phyloP scores from a whole-genome alignment of 2,888 invertebrate genomes.

The Bedellia somnulentella region DNA sequence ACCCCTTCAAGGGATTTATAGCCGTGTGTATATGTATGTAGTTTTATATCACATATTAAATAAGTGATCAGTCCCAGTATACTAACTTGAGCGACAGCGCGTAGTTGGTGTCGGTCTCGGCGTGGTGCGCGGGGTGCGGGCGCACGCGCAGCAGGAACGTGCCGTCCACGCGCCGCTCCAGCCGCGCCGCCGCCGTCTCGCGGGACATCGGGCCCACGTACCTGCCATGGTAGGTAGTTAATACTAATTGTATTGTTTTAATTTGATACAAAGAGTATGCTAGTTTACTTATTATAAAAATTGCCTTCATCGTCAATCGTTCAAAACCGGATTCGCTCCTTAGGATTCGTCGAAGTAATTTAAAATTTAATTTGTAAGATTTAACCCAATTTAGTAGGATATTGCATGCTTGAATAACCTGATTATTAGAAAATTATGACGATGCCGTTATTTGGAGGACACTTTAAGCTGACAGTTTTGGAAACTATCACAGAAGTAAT shows the following conservation, averaged over 20 bases:
- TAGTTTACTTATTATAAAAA: neutral
- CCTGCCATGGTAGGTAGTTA: conserved; percentile 46
- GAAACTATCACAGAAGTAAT: too few relatives aligned
- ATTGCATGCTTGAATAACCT: too few relatives aligned
- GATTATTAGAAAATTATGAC: too few relatives aligned
- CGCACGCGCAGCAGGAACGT: conserved; percentile 84
- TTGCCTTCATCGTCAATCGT: neutral
- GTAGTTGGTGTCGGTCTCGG: conserved; percentile 68
- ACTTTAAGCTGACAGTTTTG: too few relatives aligned
- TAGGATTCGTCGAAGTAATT: neutral
- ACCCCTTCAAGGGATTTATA: too few relatives aligned
- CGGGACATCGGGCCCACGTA: conserved; percentile 89
- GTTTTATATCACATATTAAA: too few relatives aligned
- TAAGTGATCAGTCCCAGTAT: too few relatives aligned
- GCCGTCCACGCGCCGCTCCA: conserved; percentile 79
- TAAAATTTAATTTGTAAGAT: too few relatives aligned
- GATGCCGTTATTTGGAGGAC: too few relatives aligned
- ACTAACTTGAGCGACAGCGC: conserved; percentile 83
- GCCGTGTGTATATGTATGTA: too few relatives aligned
- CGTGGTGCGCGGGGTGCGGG: conserved; percentile 55
- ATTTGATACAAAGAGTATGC: too few relatives aligned
- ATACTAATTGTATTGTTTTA: neutral
- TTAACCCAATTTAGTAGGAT: too few relatives aligned
- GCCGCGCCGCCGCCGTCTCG: conserved; percentile 71
- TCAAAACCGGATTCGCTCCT: neutral